These are phyloP conservation scores for Numenius arquata DNA, from an alignment of 2,113 vertebrate genomes.

Conservation along the genomic window DNA sequence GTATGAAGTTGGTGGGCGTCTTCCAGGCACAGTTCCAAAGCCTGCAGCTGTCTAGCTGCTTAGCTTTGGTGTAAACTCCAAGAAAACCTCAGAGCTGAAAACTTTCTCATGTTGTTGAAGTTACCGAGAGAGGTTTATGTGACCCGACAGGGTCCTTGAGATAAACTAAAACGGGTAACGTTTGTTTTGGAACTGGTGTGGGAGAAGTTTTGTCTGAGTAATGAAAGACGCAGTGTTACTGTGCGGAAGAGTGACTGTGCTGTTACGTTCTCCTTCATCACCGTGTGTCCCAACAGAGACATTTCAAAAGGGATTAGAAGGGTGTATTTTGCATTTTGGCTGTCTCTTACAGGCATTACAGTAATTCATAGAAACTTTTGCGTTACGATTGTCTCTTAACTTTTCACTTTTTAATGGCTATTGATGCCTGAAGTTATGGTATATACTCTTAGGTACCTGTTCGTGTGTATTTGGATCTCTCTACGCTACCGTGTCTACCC, in stretches of 20 bases:
- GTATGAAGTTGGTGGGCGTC: slow-evolving; percentile 63
- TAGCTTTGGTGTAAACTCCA: background rate
- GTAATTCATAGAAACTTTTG: background rate
- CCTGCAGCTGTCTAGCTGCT: background rate
- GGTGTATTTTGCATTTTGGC: background rate
- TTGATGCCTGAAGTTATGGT: background rate
- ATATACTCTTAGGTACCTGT: slow-evolving; percentile 83
- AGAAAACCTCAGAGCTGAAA: background rate
- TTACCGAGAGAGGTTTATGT: background rate
- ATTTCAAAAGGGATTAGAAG: background rate
- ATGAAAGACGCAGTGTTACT: background rate
- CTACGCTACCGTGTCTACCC: slow-evolving; percentile 81
- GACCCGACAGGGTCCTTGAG: background rate
- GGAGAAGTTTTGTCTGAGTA: background rate
- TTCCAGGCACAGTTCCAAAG: background rate
- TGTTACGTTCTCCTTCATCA: background rate
- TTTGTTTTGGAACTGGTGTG: background rate
- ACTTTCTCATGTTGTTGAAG: background rate
- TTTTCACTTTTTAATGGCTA: background rate
- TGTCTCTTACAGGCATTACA: background rate
- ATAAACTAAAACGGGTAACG: background rate
- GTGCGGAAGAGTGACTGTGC: background rate
- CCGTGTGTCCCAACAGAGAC: background rate
- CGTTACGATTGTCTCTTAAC: background rate
- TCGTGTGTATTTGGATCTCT: slow-evolving; percentile 91